Evolutionary conservation across 2,113 vertebrate genomes (phyloP).

Genomic region (Arvicanthis niloticus): DNA sequence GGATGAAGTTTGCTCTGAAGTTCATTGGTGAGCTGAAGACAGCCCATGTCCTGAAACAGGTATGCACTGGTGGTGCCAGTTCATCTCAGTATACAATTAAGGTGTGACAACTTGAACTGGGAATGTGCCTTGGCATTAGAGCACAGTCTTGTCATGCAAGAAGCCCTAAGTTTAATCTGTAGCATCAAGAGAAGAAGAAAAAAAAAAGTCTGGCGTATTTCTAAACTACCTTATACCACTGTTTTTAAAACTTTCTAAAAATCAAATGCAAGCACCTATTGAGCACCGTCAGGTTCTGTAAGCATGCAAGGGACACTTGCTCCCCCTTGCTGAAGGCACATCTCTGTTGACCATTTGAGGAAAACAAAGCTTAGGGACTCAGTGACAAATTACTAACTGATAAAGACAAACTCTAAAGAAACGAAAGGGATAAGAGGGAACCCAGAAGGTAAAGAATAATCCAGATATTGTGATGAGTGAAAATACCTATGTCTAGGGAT

Average conservation of each 20-base stretch:
- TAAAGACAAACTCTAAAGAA: neutral
- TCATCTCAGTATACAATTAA: neutral
- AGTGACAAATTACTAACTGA: neutral
- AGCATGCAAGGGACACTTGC: neutral
- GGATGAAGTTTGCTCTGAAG: neutral
- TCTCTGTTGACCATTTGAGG: neutral
- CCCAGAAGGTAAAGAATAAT: neutral
- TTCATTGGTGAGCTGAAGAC: neutral
- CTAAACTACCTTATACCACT: neutral
- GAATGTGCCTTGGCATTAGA: neutral
- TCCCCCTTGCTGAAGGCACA: neutral
- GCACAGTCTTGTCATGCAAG: neutral
- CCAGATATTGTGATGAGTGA: neutral
- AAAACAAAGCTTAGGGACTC: neutral
- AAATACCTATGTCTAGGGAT: neutral
- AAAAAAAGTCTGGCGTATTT: neutral
- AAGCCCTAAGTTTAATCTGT: neutral
- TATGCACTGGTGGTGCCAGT: neutral
- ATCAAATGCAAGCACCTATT: neutral
- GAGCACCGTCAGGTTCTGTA: neutral
- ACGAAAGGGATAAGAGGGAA: neutral
- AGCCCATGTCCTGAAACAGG: neutral
- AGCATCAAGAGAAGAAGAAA: neutral
- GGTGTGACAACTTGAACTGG: neutral
- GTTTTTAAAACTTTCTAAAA: neutral